Conservation (phyloP, 2,113 vertebrate species). For the Tetraodon nigroviridis region DNA sequence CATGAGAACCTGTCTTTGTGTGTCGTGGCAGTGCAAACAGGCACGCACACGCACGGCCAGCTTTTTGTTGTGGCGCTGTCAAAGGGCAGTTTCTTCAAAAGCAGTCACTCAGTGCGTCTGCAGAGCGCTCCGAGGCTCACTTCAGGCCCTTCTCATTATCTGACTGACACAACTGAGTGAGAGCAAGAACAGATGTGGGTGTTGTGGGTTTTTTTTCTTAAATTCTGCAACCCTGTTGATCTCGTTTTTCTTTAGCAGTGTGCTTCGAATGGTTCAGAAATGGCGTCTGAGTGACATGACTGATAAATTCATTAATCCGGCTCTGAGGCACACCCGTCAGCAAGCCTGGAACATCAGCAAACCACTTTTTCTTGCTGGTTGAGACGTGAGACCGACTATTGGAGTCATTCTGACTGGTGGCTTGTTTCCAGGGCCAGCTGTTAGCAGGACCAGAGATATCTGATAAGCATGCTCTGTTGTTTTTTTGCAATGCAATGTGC, state of each 20-base stretch:
- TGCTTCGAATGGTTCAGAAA: not conserved
- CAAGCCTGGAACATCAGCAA: not conserved
- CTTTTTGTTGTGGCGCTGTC: slow-evolving; percentile 6
- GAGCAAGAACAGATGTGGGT: not conserved
- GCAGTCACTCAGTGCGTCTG: not conserved
- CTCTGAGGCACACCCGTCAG: no score
- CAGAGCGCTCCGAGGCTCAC: slow-evolving; percentile 3
- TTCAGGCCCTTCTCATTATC: not conserved
- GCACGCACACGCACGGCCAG: slow-evolving; percentile 10
- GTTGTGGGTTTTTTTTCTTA: not conserved
- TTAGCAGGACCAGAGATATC: no score
- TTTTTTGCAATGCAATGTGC: no score
- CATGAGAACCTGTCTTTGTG: not conserved
- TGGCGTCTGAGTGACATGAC: not conserved
- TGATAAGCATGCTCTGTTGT: no score
- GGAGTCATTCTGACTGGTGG: no score
- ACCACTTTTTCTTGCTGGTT: no score
- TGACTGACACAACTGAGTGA: no score
- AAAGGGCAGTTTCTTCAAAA: slow-evolving; percentile 16
- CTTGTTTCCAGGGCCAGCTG: no score
- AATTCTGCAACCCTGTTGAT: not conserved
- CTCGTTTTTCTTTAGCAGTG: not conserved
- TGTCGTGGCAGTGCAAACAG: slow-evolving; percentile 10
- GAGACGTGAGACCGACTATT: no score
- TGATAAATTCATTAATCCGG: no score